Base-by-base conservation (phyloP, 2,888 invertebrate genomes). In the Plagodis dolabraria region DNA sequence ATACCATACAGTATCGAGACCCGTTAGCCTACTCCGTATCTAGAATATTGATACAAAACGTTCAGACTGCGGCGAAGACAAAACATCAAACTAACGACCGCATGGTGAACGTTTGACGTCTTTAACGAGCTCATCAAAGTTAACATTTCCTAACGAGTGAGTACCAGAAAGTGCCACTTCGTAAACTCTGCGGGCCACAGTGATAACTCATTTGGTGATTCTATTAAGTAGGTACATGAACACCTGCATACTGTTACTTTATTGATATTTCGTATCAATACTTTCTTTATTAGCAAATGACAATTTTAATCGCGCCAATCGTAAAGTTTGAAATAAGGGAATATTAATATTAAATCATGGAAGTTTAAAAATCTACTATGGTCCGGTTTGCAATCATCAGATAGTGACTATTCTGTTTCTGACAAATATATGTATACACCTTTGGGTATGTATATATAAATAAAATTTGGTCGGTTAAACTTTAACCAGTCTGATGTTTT, bases 21-120 rank as follows among this genome's bases (percentile, higher is more conserved):
- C 87, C 86, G 86, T 86, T 89, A 87, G 72, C 82, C 83, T 78
- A 82, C 81, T 83, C 80, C 72, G 69, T 71, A 80, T 76, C 78
- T 83, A 63, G 86, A 82, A 84, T 87, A 85, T 78, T 79, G 78
- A 85, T 80, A 80, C 80, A 77, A 78, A 67, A 64, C 57, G 54
- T 61, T 58, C 45, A 47, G 54, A 46, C 54, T 52, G 52, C 42
- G 52, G 44, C n/a, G 60, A 58, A 63, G 63, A 67, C 69, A 64
- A 64, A 65, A 62, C 59, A 67, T 63, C 47, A 57, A 50, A 60
- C 48, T 62, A 56, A 63, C 62, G 50, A 59, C 65, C 57, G 53
- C 57, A 60, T 50, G 59, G 51, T 61, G 58, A 10, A 47, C 34
- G 50, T 49, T 58, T 67, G 54, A 61, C 53, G 60, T 55, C 50